These are phyloP conservation scores for Anhinga anhinga DNA, from an alignment of 2,113 vertebrate genomes.

Conservation along the genomic window DNA sequence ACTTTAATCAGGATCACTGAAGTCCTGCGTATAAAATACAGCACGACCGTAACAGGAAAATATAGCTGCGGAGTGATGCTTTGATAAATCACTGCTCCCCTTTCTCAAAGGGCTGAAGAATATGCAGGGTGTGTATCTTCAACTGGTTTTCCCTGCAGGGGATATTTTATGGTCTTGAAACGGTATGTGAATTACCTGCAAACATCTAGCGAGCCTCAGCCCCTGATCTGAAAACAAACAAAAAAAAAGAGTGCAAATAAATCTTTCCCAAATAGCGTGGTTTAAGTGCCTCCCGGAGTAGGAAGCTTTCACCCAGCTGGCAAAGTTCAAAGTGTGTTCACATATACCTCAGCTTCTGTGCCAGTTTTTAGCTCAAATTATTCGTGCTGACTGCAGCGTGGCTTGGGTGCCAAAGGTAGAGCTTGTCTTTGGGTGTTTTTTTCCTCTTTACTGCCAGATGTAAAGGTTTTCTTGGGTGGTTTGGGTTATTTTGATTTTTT, in stretches of 20 bases:
- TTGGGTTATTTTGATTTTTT: neutral
- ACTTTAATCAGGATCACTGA: neutral
- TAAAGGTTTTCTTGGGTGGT: accelerated
- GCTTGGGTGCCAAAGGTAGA: too few species aligned
- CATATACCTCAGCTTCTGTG: accelerated
- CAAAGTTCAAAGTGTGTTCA: neutral
- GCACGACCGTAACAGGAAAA: neutral
- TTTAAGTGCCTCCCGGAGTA: neutral
- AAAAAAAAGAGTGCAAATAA: neutral
- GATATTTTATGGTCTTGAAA: neutral
- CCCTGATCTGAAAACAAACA: neutral
- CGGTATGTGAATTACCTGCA: neutral
- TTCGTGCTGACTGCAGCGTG: accelerated
- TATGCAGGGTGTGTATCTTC: accelerated
- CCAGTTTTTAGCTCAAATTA: accelerated
- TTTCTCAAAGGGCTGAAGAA: neutral
- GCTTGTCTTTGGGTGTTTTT: neutral
- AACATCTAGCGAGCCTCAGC: neutral
- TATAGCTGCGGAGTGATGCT: accelerated
- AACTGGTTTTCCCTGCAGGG: neutral
- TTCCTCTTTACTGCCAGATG: neutral
- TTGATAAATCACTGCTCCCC: neutral
- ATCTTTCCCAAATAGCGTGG: neutral
- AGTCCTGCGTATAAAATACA: accelerated
- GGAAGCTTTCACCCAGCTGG: neutral